phyloP scores from a whole-genome alignment of 2,113 vertebrate genomes.

The Oryzias melastigma region DNA sequence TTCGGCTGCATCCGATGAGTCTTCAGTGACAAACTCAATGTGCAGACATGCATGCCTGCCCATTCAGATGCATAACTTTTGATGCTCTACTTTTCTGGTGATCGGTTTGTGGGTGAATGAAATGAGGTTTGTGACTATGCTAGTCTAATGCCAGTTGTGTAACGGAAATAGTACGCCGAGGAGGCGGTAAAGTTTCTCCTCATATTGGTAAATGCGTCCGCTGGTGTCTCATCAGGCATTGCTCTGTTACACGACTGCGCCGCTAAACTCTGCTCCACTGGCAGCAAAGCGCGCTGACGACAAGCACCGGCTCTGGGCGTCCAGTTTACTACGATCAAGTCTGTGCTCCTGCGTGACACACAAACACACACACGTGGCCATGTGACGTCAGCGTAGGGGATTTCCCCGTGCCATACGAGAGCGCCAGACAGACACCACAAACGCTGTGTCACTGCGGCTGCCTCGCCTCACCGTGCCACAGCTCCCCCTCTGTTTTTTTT shows the following conservation, averaged over 20 bases:
- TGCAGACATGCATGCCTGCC: no score
- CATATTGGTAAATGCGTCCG: no score
- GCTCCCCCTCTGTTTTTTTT: slow-evolving; percentile 30
- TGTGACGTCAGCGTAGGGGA: slow-evolving; percentile 73
- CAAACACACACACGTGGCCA: slow-evolving; percentile 59
- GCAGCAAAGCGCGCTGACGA: slow-evolving; percentile 7
- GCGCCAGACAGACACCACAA: slow-evolving; percentile 66
- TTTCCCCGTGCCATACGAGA: slow-evolving; percentile 63
- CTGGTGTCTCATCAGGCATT: no score
- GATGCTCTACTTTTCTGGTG: no score
- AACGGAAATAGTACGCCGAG: no score
- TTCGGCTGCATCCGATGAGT: no score
- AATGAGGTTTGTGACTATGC: no score
- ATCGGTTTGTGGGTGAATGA: no score
- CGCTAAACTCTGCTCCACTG: slow-evolving; percentile 14
- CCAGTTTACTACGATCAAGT: slow-evolving; percentile 40
- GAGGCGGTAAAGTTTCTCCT: no score
- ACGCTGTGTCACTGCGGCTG: slow-evolving; percentile 73
- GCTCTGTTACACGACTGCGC: neutral
- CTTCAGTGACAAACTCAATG: no score
- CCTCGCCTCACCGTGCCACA: slow-evolving; percentile 44
- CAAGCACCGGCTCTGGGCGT: slow-evolving; percentile 19
- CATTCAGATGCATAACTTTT: no score
- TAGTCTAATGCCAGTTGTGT: no score
- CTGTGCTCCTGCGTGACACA: slow-evolving; percentile 39